Conservation (phyloP, 2,113 vertebrate species). For the Microtus ochrogaster region DNA sequence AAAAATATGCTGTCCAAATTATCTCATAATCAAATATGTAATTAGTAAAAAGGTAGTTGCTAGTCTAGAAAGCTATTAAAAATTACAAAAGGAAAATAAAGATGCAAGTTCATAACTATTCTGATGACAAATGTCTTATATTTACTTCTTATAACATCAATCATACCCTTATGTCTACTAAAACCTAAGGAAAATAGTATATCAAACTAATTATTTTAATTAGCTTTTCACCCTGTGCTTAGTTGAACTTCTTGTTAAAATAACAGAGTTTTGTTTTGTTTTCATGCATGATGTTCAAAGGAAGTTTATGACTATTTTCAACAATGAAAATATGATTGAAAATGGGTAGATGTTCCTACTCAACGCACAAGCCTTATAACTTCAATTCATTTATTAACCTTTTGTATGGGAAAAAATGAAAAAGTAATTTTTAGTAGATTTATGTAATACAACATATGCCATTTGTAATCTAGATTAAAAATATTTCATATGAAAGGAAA, state of each 20-base stretch:
- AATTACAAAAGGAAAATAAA: not conserved
- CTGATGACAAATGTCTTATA: not conserved
- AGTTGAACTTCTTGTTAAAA: not conserved
- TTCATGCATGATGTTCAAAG: not conserved
- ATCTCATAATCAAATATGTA: slow-evolving; percentile 6
- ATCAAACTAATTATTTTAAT: not conserved
- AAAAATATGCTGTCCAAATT: slow-evolving; percentile 56
- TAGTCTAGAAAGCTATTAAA: slow-evolving; percentile 1
- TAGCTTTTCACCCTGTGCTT: not conserved
- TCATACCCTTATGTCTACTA: not conserved
- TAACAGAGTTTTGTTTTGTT: not conserved
- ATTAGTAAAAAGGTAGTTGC: slow-evolving; percentile 22
- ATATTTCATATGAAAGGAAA: not conserved
- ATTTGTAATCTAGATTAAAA: not conserved
- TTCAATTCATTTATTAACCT: not conserved
- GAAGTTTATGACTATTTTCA: not conserved
- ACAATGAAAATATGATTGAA: not conserved
- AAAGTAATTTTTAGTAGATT: not conserved
- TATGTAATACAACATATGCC: not conserved
- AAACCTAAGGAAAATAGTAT: not conserved
- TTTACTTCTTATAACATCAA: not conserved
- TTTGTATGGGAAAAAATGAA: not conserved
- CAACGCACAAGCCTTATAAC: not conserved
- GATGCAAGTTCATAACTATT: not conserved
- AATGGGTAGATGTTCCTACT: not conserved